Base-by-base conservation (phyloP, 2,888 invertebrate genomes). In the Syritta pipiens region DNA sequence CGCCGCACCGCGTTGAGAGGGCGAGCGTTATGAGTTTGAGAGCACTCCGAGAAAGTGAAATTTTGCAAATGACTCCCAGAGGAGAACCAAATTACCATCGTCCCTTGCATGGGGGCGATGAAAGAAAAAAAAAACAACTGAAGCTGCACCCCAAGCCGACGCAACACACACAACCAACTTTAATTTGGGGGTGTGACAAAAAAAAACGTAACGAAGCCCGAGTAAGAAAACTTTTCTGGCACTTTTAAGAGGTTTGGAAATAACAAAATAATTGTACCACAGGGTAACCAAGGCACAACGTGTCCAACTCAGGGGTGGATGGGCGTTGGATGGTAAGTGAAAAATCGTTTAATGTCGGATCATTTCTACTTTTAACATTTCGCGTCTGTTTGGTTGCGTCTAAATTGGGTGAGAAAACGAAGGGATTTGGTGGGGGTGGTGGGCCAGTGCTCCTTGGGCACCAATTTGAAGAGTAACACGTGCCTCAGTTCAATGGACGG, bases 41-140 rank as follows among this genome's bases (percentile, higher is more conserved):
- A 26, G 53, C 44, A 40, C 55, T 48, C 24, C 22, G 40, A 22
- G 51, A 76, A 76, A 76, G 75, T 69, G 69, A 76, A 69, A 69
- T 76, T 76, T 69, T n/a, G 42, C 49, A 76, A 75, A 75, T 62
- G 55, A 69, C 62, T 76, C 75, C 75, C 69, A 57, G 7, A 48
- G 55, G 75, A 69, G 42, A 62, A 49, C 42, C 55, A 62, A 76
- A 69, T 69, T 76, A 76, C 69, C 75, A 62, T 69, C 26, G 55
- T 30, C 55, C 48, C 48, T 46, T 22, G 49, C 37, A 42, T 9
- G 14, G 7, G n/a, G 32, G 30, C 1, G 30, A 19, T n/a, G 9
- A 4, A 3, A 26, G 19, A 30, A 10, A 22, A 7, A 7, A n/a
- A 37, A 6, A n/a, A n/a, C 32, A n/a, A 5, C 32, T 32, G n/a